These are phyloP conservation scores for Hydrozoanthus gracilis DNA, from an alignment of 92 coral and sea anemone genomes.

Conservation along the genomic window DNA sequence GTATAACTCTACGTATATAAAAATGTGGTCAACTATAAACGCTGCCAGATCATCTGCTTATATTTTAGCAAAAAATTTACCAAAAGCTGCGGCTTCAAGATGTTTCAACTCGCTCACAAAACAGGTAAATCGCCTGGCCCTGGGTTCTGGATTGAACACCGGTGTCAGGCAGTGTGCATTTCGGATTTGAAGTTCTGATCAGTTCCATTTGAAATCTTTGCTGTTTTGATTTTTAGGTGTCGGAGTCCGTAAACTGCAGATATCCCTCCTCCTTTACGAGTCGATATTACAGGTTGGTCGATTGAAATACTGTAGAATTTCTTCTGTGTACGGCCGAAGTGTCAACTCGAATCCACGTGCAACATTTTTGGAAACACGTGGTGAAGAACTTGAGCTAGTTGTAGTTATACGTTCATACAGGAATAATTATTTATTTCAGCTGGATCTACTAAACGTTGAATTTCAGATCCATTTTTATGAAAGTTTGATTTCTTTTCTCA, in stretches of 20 bases:
- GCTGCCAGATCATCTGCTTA: slow-evolving; percentile 72
- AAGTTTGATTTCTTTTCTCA: too few relatives aligned
- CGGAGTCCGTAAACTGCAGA: slow-evolving; percentile 26
- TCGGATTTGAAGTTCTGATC: not conserved
- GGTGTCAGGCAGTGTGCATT: not conserved
- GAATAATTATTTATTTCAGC: not conserved
- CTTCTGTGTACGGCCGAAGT: not conserved
- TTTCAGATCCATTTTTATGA: not conserved
- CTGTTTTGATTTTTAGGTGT: slow-evolving; percentile 10
- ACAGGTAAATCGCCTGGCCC: not conserved
- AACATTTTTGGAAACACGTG: not conserved
- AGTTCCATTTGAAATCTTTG: not conserved
- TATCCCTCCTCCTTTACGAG: slow-evolving; percentile 8
- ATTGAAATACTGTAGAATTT: not conserved
- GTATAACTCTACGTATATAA: not conserved
- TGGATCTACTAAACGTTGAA: not conserved
- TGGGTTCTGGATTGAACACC: not conserved
- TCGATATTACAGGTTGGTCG: slow-evolving; percentile 42
- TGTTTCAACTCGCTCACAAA: slow-evolving; percentile 38
- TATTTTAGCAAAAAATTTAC: slow-evolving; percentile 56
- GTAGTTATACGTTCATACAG: too few relatives aligned
- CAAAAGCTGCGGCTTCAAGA: slow-evolving; percentile 21
- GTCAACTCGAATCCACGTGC: slow-evolving; percentile 20
- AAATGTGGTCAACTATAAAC: slow-evolving; percentile 76
- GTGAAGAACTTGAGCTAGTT: not conserved